Conservation (phyloP, 2,113 vertebrate species). For the Cyprinodon variegatus region DNA sequence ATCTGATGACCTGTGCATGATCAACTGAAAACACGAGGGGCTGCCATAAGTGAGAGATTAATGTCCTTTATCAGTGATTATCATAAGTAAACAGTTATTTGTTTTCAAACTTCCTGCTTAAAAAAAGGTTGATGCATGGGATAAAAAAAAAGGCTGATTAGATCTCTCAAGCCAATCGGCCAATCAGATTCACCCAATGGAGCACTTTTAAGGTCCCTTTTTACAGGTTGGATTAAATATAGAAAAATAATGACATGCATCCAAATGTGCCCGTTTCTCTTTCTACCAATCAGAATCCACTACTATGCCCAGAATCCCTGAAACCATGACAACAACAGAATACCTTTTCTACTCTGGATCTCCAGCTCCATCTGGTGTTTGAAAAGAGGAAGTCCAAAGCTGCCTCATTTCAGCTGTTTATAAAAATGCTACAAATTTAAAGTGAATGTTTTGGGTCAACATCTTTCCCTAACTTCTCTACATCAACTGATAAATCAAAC, state of each 20-base stretch:
- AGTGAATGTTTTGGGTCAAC: not conserved
- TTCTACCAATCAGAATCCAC: conserved; percentile 65
- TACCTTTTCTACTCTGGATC: conserved; percentile 15
- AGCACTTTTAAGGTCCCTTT: not conserved
- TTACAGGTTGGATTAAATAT: conserved; percentile 43
- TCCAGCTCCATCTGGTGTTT: conserved; percentile 59
- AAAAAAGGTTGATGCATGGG: not conserved
- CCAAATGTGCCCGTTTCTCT: conserved; percentile 7
- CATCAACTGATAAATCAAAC: not conserved
- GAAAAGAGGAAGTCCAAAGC: conserved; percentile 15
- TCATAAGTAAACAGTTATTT: not conserved
- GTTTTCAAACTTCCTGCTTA: not conserved
- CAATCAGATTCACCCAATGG: too few species aligned
- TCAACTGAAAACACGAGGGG: conserved; percentile 15
- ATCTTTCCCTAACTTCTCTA: not conserved
- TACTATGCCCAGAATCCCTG: conserved; percentile 53
- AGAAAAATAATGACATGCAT: conserved; percentile 15
- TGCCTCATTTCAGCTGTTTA: not conserved
- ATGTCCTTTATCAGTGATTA: not conserved
- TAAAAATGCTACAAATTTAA: not conserved
- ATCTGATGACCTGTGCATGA: conserved; percentile 36
- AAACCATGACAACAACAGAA: conserved; percentile 72
- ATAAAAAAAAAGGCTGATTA: not conserved
- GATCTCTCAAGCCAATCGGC: not conserved
- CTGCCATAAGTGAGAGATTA: not conserved